A percentile compares a stretch with the other conserved stretches of the same genome.
phyloP scores from a whole-genome alignment of 2,113 vertebrate genomes.

The Chaetura pelagica region DNA sequence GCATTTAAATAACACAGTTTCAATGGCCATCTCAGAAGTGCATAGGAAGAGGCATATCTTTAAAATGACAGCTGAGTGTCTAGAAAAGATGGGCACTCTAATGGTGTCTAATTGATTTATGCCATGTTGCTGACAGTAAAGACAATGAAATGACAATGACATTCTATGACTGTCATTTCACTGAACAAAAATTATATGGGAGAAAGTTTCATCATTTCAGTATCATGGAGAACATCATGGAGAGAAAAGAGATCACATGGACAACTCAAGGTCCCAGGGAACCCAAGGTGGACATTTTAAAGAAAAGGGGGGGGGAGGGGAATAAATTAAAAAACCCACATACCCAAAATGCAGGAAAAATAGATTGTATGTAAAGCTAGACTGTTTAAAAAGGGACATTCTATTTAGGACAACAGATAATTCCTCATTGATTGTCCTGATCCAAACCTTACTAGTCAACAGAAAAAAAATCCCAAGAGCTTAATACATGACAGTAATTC shows the following conservation, averaged over 20 bases:
- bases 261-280: background rate
- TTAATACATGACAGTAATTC: background rate
- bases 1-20: constrained; percentile 18
- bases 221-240: background rate
- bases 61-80: background rate
- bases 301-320: background rate
- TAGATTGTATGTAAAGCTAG: background rate
- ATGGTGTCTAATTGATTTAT: background rate
- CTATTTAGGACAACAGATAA: background rate
- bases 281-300: background rate
- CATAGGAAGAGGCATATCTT: background rate
- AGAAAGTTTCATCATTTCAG: background rate
- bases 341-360: background rate
- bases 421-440: background rate
- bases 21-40: constrained; percentile 18
- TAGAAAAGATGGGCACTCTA: background rate
- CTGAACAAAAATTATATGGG: background rate
- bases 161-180: background rate
- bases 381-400: background rate
- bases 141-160: background rate
- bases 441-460: background rate
- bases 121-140: background rate
- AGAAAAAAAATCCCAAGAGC: background rate
- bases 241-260: background rate
- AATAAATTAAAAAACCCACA: background rate